phyloP scores from a whole-genome alignment of 2,113 vertebrate genomes.

The Lophius piscatorius region DNA sequence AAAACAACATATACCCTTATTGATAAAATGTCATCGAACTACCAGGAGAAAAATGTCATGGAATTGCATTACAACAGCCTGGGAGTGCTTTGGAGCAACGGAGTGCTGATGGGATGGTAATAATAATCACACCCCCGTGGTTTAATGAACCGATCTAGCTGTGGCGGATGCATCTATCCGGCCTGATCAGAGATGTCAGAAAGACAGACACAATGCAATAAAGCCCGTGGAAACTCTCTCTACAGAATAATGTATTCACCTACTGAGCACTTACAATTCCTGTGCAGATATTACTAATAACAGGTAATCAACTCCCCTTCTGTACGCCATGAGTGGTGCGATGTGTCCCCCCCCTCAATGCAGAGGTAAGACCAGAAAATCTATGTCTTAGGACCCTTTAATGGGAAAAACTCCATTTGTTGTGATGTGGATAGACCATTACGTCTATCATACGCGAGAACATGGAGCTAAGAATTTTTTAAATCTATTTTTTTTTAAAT shows the following conservation, averaged over 20 bases:
- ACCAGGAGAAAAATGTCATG: no score
- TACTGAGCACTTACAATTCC: conserved; percentile 33
- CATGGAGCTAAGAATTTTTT: no score
- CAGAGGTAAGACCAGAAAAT: conserved; percentile 19
- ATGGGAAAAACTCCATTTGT: no score
- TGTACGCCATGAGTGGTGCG: conserved; percentile 3
- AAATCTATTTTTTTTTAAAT: no score
- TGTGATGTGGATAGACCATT: no score
- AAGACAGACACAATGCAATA: conserved; percentile 6
- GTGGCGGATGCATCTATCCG: conserved; percentile 36
- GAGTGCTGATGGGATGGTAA: conserved; percentile 30
- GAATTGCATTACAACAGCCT: conserved; percentile 23
- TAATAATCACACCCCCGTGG: conserved; percentile 45
- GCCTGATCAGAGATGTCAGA: conserved; percentile 31
- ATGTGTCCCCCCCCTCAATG: background rate
- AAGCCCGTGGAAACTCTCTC: conserved; percentile 20
- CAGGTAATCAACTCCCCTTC: conserved; percentile 31
- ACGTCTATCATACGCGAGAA: no score
- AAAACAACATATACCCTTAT: no score
- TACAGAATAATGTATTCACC: conserved; percentile 42
- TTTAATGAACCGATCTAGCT: conserved; percentile 50
- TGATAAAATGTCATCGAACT: no score
- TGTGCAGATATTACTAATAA: conserved; percentile 22
- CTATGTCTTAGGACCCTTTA: no score
- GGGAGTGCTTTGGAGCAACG: conserved; percentile 6